Percentiles rank a stretch among this genome's conserved stretches.
Evolutionary conservation across 1,140 invertebrate species (phyloP).

Genomic region (Hypsibius dujardini): DNA sequence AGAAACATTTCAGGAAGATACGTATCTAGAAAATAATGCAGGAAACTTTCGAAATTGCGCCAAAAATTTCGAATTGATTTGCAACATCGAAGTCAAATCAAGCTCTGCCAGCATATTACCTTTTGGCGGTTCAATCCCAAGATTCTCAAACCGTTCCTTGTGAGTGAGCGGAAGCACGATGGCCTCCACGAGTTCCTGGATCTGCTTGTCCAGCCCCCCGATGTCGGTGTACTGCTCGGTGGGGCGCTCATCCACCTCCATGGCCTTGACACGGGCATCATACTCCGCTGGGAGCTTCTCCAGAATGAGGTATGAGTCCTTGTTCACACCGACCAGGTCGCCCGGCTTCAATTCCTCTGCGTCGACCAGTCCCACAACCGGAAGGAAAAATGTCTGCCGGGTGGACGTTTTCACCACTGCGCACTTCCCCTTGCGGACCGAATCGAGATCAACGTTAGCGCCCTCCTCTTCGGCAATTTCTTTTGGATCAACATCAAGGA

Average conservation of each 20-base stretch:
- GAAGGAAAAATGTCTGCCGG: conserved; percentile 89
- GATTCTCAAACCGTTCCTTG: conserved; percentile 92
- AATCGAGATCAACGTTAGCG: conserved; percentile 92
- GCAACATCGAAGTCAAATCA: too few relatives aligned
- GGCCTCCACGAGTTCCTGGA: conserved; percentile 83
- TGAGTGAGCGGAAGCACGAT: conserved; percentile 98
- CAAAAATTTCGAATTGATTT: too few relatives aligned
- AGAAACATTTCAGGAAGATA: too few relatives aligned
- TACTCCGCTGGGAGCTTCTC: conserved; percentile 96
- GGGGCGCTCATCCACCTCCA: conserved; percentile 98
- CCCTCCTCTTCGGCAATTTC: conserved; percentile 94
- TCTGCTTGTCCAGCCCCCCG: conserved; percentile 96
- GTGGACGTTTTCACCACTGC: conserved; percentile 99
- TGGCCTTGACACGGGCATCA: conserved; percentile 95
- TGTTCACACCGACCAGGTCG: conserved; percentile 95
- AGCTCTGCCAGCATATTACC: too few relatives aligned
- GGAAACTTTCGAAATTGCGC: too few relatives aligned
- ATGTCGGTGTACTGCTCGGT: conserved; percentile 99
- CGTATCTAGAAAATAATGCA: too few relatives aligned
- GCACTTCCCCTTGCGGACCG: conserved; percentile 95
- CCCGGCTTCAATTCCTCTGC: conserved; percentile 91
- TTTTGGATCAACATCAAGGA: conserved; percentile 90
- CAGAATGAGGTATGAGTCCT: conserved; percentile 94
- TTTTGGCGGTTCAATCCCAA: conserved; percentile 97
- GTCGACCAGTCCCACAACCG: conserved; percentile 95